Base-by-base conservation (phyloP, 1,140 invertebrate genomes). In the Drosophila nigromelanica region DNA sequence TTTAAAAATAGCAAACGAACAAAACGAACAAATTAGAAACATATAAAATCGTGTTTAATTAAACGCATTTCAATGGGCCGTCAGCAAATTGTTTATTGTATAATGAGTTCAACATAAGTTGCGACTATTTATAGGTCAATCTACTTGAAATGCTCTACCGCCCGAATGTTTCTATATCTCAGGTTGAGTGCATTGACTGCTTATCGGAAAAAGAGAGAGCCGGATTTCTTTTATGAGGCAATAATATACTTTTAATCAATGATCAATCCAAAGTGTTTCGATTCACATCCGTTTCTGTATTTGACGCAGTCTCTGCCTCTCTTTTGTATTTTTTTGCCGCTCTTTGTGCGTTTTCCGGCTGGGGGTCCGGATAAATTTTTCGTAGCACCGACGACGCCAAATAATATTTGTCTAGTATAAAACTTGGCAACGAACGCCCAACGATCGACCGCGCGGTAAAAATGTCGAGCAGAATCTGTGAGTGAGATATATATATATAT, bases 381-480 rank as follows among this genome's bases (percentile, higher is more conserved):
- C 35, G 48, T 66, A 59, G 63, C 52, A 59, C 61, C 7, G 33
- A 35, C 8, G 33, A 35, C 33, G 33, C 33, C 48, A 78, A 78
- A 86, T 81, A 87, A 78, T 87, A 87, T 78, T 89, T 87, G 77
- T 67, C 81, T 86, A 79, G 83, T 89, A 78, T 76, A 87, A 81
- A 89, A 82, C 76, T 89, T 89, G 83, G 83, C 83, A 89, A 80
- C 83, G 83, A 78, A 73, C 70, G 74, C 62, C 80, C 48, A 73
- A 75, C 77, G 78, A 55, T 33, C 60, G 40, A 66, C 15, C 73
- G 73, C 81, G 80, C 70, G 67, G 73, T 24, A 66, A 73, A 80
- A 89, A 87, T 87, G 82, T 89, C 82, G 83, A 87, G 63, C 66
- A 66, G 68, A 80, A 77, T 80, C 75, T 89, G 83, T 89, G 83